Evolutionary conservation across 2,113 vertebrate genomes (phyloP).

Genomic region (Carettochelys insculpta): DNA sequence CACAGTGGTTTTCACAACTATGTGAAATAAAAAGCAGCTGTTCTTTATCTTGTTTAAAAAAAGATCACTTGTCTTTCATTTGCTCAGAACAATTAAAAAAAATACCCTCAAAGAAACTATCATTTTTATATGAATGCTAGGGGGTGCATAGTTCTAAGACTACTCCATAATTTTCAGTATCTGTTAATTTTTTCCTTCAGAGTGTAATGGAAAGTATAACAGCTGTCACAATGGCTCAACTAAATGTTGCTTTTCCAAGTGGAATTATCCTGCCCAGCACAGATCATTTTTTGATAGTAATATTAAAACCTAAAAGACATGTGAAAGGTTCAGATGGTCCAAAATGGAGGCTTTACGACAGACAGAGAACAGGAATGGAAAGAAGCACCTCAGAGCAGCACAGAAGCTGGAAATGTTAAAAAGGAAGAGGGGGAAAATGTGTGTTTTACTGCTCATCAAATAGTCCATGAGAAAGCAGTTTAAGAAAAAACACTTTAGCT

Average conservation of each 20-base stretch:
- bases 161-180: conserved; percentile 20
- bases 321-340: neutral
- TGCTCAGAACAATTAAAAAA: neutral
- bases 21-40: neutral
- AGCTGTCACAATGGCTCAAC: conserved; percentile 9
- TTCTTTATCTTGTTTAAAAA: neutral
- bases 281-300: neutral
- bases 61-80: neutral
- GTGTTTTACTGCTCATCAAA: neutral
- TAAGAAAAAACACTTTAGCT: neutral
- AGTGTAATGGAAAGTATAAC: conserved; percentile 37
- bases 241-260: neutral
- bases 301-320: neutral
- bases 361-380: neutral
- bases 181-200: conserved; percentile 30
- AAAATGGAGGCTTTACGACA: neutral
- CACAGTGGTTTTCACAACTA: neutral
- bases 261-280: conserved; percentile 1
- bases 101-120: neutral
- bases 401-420: neutral
- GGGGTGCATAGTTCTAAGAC: neutral
- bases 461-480: neutral
- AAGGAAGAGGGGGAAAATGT: neutral
- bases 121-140: neutral
- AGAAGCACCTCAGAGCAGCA: neutral